These are phyloP conservation scores for Tiliacea aurago DNA, from an alignment of 2,888 invertebrate genomes.

Conservation along the genomic window DNA sequence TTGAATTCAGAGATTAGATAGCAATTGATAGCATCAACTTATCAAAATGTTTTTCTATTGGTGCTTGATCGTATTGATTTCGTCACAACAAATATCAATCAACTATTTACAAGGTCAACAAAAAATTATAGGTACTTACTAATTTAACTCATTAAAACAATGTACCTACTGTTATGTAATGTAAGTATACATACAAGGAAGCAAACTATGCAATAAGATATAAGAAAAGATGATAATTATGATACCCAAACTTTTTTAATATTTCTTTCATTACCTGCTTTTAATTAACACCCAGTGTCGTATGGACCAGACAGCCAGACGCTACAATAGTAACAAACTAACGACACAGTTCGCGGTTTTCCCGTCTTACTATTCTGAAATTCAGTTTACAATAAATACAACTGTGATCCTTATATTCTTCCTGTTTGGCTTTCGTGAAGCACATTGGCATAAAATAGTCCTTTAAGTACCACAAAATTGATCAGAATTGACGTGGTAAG, in stretches of 20 bases:
- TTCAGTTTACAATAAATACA: constrained; percentile 15
- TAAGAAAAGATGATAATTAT: constrained; percentile 1
- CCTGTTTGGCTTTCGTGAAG: constrained; percentile 10
- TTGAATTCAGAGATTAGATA: constrained; percentile 85
- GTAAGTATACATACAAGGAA: not conserved
- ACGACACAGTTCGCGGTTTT: constrained; percentile 36
- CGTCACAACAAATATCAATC: constrained; percentile 68
- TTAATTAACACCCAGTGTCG: not conserved
- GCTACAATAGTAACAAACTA: constrained; percentile 19
- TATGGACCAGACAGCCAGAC: constrained; percentile 22
- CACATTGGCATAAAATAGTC: constrained; percentile 1
- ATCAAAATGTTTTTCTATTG: constrained; percentile 80
- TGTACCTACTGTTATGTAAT: constrained; percentile 19
- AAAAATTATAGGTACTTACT: constrained; percentile 43
- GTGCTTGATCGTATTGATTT: constrained; percentile 70
- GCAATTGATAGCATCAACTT: constrained; percentile 81
- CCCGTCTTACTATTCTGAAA: constrained; percentile 6
- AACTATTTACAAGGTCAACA: constrained; percentile 66
- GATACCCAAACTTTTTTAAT: not conserved
- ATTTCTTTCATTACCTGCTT: not conserved
- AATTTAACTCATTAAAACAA: constrained; percentile 31
- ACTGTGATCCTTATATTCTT: constrained; percentile 5
- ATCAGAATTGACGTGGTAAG: constrained; percentile 61
- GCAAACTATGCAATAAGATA: constrained; percentile 13
- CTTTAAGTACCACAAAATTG: constrained; percentile 35